Evolutionary conservation across 1,140 invertebrate species (phyloP), one percentile per base, ranked within the genome.

Genomic region (Formica selysi): DNA sequence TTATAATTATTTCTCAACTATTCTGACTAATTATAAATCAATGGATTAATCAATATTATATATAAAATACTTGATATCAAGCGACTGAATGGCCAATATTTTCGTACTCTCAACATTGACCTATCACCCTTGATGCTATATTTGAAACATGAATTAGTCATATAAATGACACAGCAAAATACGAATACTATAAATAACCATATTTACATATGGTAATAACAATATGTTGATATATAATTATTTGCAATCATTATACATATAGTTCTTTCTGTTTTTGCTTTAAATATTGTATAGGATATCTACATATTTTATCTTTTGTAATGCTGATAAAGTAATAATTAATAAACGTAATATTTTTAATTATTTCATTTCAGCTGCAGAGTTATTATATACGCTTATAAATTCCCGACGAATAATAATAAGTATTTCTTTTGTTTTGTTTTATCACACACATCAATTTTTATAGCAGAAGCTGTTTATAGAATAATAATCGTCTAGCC

Each of bases 111-210:
- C 13, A 36, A 48, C 13, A 65, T 22, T 86, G 85, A 74, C n/a
- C 48, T 32, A 29, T 74, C 19, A 81, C 22, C 22, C 13, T 61
- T 51, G 13, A 61, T 26, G 13, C 6, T 44, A 74, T 19, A 65
- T 26, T 62, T 57, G 26, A 0, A 65, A 44, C 36, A 54, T 1
- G 29, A 81, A 32, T 48, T 73, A 29, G 2, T 57, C 7, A 22
- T 22, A 59, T 38, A 65, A 81, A 68, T 87, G 26, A 74, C 41
- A 71, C 22, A 48, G 57, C 26, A 73, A 22, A 83, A 51, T 41
- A 10, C 10, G 7, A 79, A 1, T 79, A 19, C 10, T 32, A 80
- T 57, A 73, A 73, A 73, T 73, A 73, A 74, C 0, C 38, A 10
- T 10, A 26, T 44, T 67, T 67, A n/a, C n/a, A n/a, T n/a, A n/a